Evolutionary conservation across 2,888 invertebrate species (phyloP), one percentile per base, ranked within the genome.

Genomic region (Erebia aethiops): DNA sequence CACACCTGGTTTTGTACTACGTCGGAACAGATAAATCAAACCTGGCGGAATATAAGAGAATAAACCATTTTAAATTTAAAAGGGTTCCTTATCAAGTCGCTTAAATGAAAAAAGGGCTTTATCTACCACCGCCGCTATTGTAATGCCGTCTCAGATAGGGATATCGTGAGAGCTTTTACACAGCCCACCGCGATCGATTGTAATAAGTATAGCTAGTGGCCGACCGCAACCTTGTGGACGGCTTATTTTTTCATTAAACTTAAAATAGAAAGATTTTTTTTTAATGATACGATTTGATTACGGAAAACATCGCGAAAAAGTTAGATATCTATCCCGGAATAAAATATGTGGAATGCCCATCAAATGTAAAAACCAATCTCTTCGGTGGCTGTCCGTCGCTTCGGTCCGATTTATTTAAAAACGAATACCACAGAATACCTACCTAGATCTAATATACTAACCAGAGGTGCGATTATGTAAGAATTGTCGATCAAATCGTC

Each of bases 111-210:
- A 80, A 80, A 84, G 81, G 78, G 78, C 82, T 86, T 87, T 90
- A 90, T 90, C 89, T 88, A 80, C 80, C 79, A 80, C 82, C 81
- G 76, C 81, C 79, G 79, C 89, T 87, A 90, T 90, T 87, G 89
- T 87, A 86, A 85, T 84, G 81, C 86, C 84, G 82, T 86, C 84
- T 84, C 85, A 84, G 83, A 84, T 87, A 86, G 86, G 82, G 77
- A 80, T 83, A 76, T 77, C 75, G 74, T 76, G 70, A 74, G 72
- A 61, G 67, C 70, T 63, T 74, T 72, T 60, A 74, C 69, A 66
- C 68, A 65, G 70, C 67, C 70, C 69, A 74, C 72, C 63, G 58
- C 63, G 62, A 70, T 58, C 63, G 58, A 70, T 72, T 64, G 57
- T 67, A 63, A 56, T 69, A 69, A 57, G 60, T 52, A 60, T 26